These are phyloP conservation scores for Falco cherrug DNA, from an alignment of 2,797 vertebrate species.

Conservation along the genomic window DNA sequence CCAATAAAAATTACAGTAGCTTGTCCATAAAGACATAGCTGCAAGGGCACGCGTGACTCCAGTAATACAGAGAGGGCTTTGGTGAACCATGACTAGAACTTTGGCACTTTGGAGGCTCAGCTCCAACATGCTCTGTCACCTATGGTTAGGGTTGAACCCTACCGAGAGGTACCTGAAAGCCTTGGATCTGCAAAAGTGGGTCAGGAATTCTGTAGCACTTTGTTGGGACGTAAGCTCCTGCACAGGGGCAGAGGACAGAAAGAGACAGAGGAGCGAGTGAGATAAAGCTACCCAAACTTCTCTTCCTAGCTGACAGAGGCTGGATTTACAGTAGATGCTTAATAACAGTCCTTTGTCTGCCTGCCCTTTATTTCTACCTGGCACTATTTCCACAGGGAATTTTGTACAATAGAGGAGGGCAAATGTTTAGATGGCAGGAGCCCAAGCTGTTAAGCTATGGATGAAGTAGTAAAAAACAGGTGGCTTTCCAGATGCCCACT, in stretches of 20 bases:
- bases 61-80: not conserved
- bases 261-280: not conserved
- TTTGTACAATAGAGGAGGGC: not conserved
- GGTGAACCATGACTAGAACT: not conserved
- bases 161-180: not conserved
- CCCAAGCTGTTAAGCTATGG: not conserved
- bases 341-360: not conserved
- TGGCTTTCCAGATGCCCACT: not conserved
- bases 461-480: not conserved
- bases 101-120: not conserved
- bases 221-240: not conserved
- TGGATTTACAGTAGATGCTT: not conserved
- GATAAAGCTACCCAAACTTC: not conserved
- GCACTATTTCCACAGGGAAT: not conserved
- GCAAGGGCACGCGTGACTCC: not conserved
- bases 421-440: conserved; percentile 29
- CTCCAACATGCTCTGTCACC: not conserved
- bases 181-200: not conserved
- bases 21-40: not conserved
- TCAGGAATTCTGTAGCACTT: not conserved
- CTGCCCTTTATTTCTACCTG: not conserved
- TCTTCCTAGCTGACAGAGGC: not conserved
- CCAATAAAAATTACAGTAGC: not conserved
- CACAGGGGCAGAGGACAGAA: not conserved
- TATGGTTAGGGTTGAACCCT: not conserved